Base-by-base conservation (phyloP, 2,888 invertebrate genomes). In the Trachelus troglodyta region DNA sequence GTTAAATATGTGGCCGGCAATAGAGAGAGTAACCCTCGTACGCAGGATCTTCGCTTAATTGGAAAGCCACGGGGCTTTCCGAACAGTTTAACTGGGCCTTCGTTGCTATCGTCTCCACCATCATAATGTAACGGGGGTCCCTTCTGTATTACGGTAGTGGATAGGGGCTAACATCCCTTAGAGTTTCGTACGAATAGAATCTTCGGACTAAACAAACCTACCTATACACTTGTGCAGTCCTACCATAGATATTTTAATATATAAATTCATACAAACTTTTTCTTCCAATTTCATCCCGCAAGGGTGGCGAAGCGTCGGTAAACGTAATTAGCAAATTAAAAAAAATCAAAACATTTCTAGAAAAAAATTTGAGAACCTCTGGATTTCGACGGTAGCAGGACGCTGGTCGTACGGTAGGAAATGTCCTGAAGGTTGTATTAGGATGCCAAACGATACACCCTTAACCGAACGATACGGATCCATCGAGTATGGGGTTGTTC, bases 1-100 rank as follows among this genome's bases (percentile, higher is more conserved):
- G 91, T 91, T 90, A 91, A 91, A 91, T 88, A 88, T 88, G 90
- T 87, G 90, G 89, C 88, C 88, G 87, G 85, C 82, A 84, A 82
- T 84, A 84, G 85, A 86, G 56, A 56, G 83, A 81, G 83, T 79
- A 87, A 89, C 87, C 89, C 88, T 86, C 82, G 84, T 81, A 84
- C 83, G 81, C 82, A 86, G 87, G 89, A 89, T 90, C 90, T 90
- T 88, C 87, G 88, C 87, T 91, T 91, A 91, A 91, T 91, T 91
- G 91, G 90, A 91, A 90, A 90, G 89, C 91, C 85, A 80, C 87
- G 85, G 88, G 90, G 89, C 56, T 91, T 91, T 91, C 91, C 91
- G 88, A 91, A 91, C 91, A 90, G 91, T 91, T 91, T 89, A 91
- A 91, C 91, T 90, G 90, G 23, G 88, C 87, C 90, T 88, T 87